Evolutionary conservation across 2,113 vertebrate genomes (phyloP), one percentile per base, ranked within the genome.

Genomic region (Grallaria varia): DNA sequence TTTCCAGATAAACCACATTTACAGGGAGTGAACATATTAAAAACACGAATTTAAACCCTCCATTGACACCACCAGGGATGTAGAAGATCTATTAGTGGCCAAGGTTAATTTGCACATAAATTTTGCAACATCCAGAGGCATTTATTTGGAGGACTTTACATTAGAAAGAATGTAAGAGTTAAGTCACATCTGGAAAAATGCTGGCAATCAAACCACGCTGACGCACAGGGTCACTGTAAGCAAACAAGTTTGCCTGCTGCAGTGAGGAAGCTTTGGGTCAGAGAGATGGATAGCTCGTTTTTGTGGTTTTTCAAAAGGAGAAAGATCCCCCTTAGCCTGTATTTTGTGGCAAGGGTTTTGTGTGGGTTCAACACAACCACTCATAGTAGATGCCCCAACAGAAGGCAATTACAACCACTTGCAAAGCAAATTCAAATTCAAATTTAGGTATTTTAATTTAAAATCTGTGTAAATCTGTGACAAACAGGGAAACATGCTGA

Each of bases 1-100:
- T 96, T 96, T 96, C 55, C 50, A 91, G 84, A 93, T 80, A 91
- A 79, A 72, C n/a, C 84, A 23, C 59, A 74, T 63, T 83, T 83
- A 28, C 62, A 62, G 66, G 33, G 67, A 87, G 27, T 93, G 68
- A 94, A 62, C n/a, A 50, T 79, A 87, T 64, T 42, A 50, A 76
- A 95, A 94, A 58, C 37, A 69, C 56, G n/a, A 15, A 13, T 86
- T 83, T 76, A 88, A 90, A 66, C 31, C n/a, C 45, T 90, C 60
- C 55, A 42, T 63, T 93, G 83, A 90, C 75, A 86, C n/a, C 27
- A 58, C 6, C 9, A 53, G 15, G 24, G 16, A 62, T 87, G 45
- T 9, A 64, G 66, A 80, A 62, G 67, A 55, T 77, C 63, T 79
- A 33, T 84, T 93, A 88, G 35, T 69, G 68, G 28, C 23, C 53